A percentile compares a stretch with the other conserved stretches of the same genome.
phyloP scores from a whole-genome alignment of 37 sponge, comb jelly and placozoan genomes.

The Aphrocallistes beatrix region DNA sequence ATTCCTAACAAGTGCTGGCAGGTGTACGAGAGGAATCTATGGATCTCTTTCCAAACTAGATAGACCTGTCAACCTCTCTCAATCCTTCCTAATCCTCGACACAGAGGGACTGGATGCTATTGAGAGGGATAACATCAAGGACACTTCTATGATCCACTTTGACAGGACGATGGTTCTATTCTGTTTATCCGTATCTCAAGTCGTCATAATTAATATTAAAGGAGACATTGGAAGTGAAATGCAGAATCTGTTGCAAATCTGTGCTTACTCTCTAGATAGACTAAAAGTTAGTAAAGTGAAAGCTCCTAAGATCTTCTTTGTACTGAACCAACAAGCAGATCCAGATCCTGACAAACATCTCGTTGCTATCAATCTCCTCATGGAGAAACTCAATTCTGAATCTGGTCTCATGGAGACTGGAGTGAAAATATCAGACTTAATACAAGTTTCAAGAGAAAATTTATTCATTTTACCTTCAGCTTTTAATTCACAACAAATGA shows the following conservation, averaged over 20 bases:
- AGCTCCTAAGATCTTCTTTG: background rate
- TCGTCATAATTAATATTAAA: background rate
- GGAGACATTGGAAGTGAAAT: background rate
- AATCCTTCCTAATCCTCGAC: background rate
- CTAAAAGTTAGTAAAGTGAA: background rate
- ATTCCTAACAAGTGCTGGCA: background rate
- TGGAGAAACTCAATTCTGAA: background rate
- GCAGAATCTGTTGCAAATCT: background rate
- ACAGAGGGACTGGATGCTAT: background rate
- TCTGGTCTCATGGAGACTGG: background rate
- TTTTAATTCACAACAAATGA: background rate
- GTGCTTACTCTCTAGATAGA: background rate
- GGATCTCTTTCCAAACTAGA: background rate
- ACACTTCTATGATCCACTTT: background rate
- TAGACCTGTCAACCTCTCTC: background rate
- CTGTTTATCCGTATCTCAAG: background rate
- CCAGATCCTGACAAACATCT: background rate
- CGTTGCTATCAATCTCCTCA: background rate
- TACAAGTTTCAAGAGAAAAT: background rate
- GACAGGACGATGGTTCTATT: conserved; percentile 7
- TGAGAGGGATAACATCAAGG: background rate
- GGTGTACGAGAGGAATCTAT: background rate
- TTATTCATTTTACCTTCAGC: conserved; percentile 1
- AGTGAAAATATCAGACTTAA: background rate
- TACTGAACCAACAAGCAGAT: conserved; percentile 13